Conservation (phyloP, 2,888 invertebrate genomes). For the Hypomecis punctinalis region DNA sequence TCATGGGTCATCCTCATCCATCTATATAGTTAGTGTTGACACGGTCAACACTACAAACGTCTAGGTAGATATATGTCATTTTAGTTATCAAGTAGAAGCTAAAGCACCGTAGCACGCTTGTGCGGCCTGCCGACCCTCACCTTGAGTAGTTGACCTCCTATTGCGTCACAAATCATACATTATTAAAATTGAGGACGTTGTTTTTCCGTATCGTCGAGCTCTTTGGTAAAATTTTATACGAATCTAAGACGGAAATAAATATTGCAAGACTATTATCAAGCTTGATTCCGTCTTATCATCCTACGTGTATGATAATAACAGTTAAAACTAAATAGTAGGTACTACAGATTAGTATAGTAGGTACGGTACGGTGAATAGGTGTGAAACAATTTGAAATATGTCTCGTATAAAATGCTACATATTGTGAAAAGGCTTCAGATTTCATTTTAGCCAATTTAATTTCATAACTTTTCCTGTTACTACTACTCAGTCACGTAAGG, state of each 20-base stretch:
- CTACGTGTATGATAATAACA: constrained; percentile 8
- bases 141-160: constrained; percentile 73
- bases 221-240: constrained; percentile 39
- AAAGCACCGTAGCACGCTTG: constrained; percentile 40
- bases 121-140: constrained; percentile 57
- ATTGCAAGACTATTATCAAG: constrained; percentile 15
- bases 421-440: too few relatives aligned
- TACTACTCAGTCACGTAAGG: too few relatives aligned
- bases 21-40: too few relatives aligned
- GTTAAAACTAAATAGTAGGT: not conserved
- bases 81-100: not conserved
- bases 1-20: too few relatives aligned
- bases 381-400: not conserved
- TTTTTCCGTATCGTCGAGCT: constrained; percentile 59
- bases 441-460: too few relatives aligned
- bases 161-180: constrained; percentile 74
- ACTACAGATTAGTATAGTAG: not conserved
- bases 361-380: not conserved
- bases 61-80: not conserved
- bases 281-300: constrained; percentile 1
- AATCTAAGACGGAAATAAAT: constrained; percentile 33
- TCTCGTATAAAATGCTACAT: not conserved
- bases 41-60: not conserved
- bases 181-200: constrained; percentile 69
- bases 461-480: too few relatives aligned